A percentile compares a stretch with the other conserved stretches of the same genome.
Evolutionary conservation across 2,888 invertebrate species (phyloP).

Genomic region (Melanostoma scalare): DNA sequence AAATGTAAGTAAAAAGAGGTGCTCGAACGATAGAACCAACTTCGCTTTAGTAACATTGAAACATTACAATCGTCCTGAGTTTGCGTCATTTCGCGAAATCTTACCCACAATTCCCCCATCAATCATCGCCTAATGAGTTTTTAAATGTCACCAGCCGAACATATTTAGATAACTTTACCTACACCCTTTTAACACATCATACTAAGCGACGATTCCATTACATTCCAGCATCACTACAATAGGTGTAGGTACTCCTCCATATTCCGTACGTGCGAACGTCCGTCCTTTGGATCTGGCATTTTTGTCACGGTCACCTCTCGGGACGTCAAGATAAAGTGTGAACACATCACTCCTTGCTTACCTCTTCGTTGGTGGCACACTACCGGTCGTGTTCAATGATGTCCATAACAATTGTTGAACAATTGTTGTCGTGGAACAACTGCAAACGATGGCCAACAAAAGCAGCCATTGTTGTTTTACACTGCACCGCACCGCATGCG

Average conservation of each 20-base stretch:
- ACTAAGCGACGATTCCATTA: too few species aligned
- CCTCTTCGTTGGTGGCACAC: slow-evolving; percentile 63
- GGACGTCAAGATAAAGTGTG: slow-evolving; percentile 47
- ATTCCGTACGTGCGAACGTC: background rate
- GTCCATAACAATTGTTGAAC: slow-evolving; percentile 63
- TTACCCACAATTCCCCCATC: slow-evolving; percentile 43
- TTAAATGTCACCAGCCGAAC: background rate
- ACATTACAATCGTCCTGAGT: background rate
- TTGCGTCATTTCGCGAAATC: slow-evolving; percentile 21
- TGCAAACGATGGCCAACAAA: slow-evolving; percentile 52
- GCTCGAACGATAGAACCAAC: too few species aligned
- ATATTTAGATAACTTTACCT: too few species aligned
- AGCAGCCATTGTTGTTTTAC: slow-evolving; percentile 51
- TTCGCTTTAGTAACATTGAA: too few species aligned
- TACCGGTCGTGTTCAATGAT: slow-evolving; percentile 45
- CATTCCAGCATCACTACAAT: too few species aligned
- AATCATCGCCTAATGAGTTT: slow-evolving; percentile 63
- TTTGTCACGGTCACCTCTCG: slow-evolving; percentile 59
- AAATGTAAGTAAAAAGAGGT: too few species aligned
- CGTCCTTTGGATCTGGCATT: slow-evolving; percentile 43
- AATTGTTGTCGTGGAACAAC: slow-evolving; percentile 55
- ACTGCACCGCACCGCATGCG: slow-evolving; percentile 50
- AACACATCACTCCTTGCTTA: slow-evolving; percentile 47
- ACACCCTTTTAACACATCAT: too few species aligned
- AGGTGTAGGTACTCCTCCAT: too few species aligned